Conservation (phyloP, 2,113 vertebrate species). For the Megaceryle torquata region DNA sequence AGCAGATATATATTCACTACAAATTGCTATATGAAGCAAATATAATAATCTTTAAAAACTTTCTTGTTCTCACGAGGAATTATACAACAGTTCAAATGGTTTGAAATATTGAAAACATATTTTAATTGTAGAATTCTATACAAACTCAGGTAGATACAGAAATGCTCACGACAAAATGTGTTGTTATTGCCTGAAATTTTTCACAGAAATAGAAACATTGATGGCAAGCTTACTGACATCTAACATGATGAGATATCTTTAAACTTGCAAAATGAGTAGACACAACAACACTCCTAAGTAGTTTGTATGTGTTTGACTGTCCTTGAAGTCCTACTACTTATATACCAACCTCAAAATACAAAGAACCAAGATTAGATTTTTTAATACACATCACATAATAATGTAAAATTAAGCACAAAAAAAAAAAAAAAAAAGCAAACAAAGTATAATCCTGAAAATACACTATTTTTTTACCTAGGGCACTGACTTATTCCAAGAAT, state of each 20-base stretch:
- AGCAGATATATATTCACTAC: not conserved
- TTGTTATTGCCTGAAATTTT: slow-evolving; percentile 76
- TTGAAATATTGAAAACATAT: slow-evolving; percentile 77
- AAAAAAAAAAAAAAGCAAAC: not conserved
- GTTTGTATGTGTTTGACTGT: slow-evolving; percentile 36
- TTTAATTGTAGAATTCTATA: slow-evolving; percentile 79
- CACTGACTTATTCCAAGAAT: slow-evolving; percentile 29
- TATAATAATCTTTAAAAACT: not conserved
- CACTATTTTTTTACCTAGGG: slow-evolving; percentile 37
- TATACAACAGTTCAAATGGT: not conserved
- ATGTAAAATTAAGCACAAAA: slow-evolving; percentile 55
- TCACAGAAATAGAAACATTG: slow-evolving; percentile 67
- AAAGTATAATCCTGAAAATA: slow-evolving; percentile 37
- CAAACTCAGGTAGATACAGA: slow-evolving; percentile 80
- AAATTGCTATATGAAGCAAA: not conserved
- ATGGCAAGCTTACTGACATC: slow-evolving; percentile 61
- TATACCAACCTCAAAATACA: slow-evolving; percentile 50
- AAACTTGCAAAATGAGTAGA: slow-evolving; percentile 65
- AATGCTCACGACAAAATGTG: slow-evolving; percentile 71
- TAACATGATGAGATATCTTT: slow-evolving; percentile 63
- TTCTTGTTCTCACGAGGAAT: not conserved
- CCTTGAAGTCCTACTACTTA: slow-evolving; percentile 40
- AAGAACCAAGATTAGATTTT: slow-evolving; percentile 58
- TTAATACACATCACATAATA: slow-evolving; percentile 57
- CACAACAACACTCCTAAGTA: slow-evolving; percentile 18